Conservation (phyloP, 2,797 vertebrate genomes). For the Sylvia borin region DNA sequence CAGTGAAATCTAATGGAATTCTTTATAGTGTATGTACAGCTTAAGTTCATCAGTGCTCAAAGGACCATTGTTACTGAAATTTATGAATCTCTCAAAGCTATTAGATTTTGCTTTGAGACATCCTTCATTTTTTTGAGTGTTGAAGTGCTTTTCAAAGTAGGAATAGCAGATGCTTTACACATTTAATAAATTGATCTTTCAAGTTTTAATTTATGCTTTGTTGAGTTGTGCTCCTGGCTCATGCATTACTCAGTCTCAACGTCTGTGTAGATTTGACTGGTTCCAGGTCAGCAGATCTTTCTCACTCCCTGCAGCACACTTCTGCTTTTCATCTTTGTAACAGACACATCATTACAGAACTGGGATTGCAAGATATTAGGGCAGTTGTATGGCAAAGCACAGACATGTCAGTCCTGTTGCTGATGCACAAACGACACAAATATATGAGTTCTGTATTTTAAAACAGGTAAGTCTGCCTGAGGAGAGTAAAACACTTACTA, state of each 20-base stretch:
- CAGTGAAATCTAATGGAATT: background rate
- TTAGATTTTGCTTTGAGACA: background rate
- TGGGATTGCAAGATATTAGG: background rate
- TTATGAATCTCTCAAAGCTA: conserved; percentile 4
- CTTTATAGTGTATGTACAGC: background rate
- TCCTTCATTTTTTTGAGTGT: background rate
- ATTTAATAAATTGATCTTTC: conserved; percentile 38
- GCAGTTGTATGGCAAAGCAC: background rate
- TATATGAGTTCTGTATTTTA: background rate
- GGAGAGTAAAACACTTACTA: background rate
- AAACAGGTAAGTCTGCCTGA: background rate
- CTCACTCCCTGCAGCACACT: background rate
- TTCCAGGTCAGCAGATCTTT: conserved; percentile 36
- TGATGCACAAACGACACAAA: background rate
- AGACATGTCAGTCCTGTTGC: background rate
- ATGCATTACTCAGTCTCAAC: background rate
- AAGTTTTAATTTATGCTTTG: conserved; percentile 35
- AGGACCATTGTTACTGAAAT: background rate
- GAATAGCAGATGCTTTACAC: background rate
- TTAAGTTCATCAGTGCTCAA: background rate
- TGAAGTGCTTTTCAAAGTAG: background rate
- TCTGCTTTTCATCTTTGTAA: background rate
- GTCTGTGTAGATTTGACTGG: background rate
- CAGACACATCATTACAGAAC: background rate
- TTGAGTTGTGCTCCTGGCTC: background rate